Conservation (phyloP, 2,113 vertebrate genomes). For the Tragelaphus strepsiceros region DNA sequence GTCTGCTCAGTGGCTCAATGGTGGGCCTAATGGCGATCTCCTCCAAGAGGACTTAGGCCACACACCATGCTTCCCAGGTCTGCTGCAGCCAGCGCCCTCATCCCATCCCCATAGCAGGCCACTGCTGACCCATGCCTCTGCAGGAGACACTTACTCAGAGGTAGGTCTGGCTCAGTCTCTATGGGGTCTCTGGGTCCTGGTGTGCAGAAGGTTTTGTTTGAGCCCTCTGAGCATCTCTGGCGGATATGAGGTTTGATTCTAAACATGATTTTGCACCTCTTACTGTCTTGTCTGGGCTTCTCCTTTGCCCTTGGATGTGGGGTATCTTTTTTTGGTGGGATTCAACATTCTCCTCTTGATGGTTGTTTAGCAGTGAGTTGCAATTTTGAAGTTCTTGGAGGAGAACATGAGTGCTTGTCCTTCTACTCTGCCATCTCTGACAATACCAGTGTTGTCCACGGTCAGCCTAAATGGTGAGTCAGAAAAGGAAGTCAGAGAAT, state of each 20-base stretch:
- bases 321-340: not conserved
- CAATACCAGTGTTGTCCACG: not conserved
- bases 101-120: not conserved
- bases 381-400: not conserved
- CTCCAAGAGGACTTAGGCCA: not conserved
- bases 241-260: not conserved
- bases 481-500: not conserved
- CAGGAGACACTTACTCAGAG: not conserved
- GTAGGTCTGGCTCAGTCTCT: not conserved
- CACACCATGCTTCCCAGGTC: not conserved
- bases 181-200: not conserved
- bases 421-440: not conserved
- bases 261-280: fast-evolving
- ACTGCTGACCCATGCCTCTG: not conserved
- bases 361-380: not conserved
- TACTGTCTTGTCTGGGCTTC: not conserved
- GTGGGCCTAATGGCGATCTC: not conserved
- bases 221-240: fast-evolving
- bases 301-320: not conserved
- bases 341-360: not conserved
- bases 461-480: not conserved
- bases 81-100: not conserved
- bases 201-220: not conserved
- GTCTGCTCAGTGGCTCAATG: not conserved
- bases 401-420: not conserved